phyloP scores from a whole-genome alignment of 2,113 vertebrate species.

The Tragelaphus imberbis region DNA sequence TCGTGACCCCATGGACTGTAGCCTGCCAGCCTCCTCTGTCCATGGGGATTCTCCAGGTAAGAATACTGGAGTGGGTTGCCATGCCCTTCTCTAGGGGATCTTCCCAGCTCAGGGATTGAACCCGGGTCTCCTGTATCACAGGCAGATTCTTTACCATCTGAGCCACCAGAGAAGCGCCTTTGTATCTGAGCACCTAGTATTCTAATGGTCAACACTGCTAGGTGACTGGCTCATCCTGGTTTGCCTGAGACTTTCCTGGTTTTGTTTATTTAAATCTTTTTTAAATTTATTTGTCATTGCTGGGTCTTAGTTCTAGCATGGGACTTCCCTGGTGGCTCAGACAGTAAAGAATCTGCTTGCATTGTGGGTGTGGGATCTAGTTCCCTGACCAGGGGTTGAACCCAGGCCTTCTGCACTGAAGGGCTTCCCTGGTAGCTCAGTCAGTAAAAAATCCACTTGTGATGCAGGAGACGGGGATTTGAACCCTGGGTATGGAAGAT shows the following conservation, averaged over 20 bases:
- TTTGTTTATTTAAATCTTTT: background rate
- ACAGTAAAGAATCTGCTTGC: background rate
- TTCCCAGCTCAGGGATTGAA: background rate
- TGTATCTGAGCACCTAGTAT: background rate
- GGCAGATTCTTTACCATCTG: background rate
- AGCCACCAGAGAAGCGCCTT: background rate
- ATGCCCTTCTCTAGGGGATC: background rate
- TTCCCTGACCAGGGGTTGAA: background rate
- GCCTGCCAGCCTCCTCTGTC: too few species aligned
- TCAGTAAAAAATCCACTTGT: background rate
- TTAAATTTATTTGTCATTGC: background rate
- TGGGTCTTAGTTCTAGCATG: background rate
- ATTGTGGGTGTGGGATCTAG: background rate
- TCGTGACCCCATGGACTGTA: background rate
- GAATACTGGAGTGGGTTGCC: too few species aligned
- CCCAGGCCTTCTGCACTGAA: background rate
- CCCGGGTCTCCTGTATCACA: fast-evolving
- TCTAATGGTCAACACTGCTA: background rate
- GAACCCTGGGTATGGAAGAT: background rate
- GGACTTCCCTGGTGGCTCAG: background rate
- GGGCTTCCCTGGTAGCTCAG: background rate
- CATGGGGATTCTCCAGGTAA: background rate
- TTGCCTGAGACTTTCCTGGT: background rate
- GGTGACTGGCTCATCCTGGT: background rate
- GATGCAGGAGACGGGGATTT: background rate